phyloP scores from a whole-genome alignment of 2,888 invertebrate species.

The Macaria notata region DNA sequence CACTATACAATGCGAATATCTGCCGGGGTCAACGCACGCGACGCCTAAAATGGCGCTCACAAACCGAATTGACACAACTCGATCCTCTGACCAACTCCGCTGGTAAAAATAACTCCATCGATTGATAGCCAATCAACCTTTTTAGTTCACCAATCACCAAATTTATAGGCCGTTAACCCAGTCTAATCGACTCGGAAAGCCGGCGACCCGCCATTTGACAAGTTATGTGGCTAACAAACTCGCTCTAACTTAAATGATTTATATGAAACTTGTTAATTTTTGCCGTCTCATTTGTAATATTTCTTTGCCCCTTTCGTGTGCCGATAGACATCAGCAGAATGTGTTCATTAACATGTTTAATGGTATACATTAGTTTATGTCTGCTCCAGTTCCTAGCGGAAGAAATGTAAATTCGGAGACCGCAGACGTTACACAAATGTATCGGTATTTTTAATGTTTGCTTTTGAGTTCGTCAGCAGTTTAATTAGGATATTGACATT shows the following conservation, averaged over 20 bases:
- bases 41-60: conserved; percentile 54
- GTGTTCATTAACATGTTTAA: conserved; percentile 26
- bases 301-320: conserved; percentile 19
- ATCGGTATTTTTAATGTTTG: conserved; percentile 9
- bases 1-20: conserved; percentile 60
- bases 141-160: conserved; percentile 24
- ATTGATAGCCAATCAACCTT: conserved; percentile 30
- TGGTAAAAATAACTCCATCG: conserved; percentile 25
- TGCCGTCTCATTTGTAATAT: conserved; percentile 9
- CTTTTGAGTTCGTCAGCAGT: conserved; percentile 11
- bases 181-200: conserved; percentile 22
- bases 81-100: conserved; percentile 17
- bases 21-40: conserved; percentile 59
- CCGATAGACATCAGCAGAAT: conserved; percentile 23
- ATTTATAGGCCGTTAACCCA: conserved; percentile 30
- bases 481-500: conserved; percentile 18
- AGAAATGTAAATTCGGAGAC: conserved; percentile 7
- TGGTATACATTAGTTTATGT: conserved; percentile 22
- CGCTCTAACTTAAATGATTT: conserved; percentile 16
- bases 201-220: conserved; percentile 19
- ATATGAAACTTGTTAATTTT: conserved; percentile 16
- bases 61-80: conserved; percentile 32
- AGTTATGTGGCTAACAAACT: conserved; percentile 13
- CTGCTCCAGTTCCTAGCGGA: conserved; percentile 20
- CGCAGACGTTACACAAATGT: conserved; percentile 9